These are phyloP conservation scores for Laothoe populi DNA, from an alignment of 2,888 invertebrate genomes.

Conservation along the genomic window DNA sequence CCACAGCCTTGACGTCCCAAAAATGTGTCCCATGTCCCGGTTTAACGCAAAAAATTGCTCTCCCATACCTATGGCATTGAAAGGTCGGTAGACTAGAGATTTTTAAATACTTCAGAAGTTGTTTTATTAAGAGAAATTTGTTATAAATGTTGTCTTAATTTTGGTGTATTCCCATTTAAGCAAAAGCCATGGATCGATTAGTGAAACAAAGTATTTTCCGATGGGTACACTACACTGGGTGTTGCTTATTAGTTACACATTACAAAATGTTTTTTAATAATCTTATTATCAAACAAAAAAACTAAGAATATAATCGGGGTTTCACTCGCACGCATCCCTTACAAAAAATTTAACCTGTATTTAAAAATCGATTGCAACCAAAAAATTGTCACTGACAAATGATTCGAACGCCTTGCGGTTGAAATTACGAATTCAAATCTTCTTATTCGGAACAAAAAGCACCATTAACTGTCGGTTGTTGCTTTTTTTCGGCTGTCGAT, in stretches of 20 bases:
- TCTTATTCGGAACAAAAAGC: constrained; percentile 82
- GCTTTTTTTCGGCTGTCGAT: constrained; percentile 81
- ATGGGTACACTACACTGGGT: too few species aligned
- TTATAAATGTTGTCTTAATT: constrained; percentile 36
- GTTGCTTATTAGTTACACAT: neutral
- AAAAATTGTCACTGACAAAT: constrained; percentile 85
- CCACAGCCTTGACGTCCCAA: constrained; percentile 74
- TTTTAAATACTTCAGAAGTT: constrained; percentile 16
- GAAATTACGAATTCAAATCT: constrained; percentile 84
- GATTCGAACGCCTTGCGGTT: constrained; percentile 83
- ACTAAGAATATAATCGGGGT: constrained; percentile 15
- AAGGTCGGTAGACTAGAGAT: constrained; percentile 55
- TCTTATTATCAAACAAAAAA: constrained; percentile 59
- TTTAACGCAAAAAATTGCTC: constrained; percentile 76
- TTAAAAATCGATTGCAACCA: constrained; percentile 84
- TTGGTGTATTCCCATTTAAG: neutral
- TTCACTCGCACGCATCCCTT: constrained; percentile 25
- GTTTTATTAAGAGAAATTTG: constrained; percentile 33
- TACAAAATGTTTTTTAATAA: constrained; percentile 43
- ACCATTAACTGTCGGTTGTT: constrained; percentile 80
- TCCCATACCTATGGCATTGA: constrained; percentile 73
- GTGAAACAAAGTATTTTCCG: neutral
- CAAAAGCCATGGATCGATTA: neutral
- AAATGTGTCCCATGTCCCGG: constrained; percentile 65
- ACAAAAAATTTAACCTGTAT: constrained; percentile 77